Conservation (phyloP, 2,888 invertebrate genomes). For the Chorisops tibialis region DNA sequence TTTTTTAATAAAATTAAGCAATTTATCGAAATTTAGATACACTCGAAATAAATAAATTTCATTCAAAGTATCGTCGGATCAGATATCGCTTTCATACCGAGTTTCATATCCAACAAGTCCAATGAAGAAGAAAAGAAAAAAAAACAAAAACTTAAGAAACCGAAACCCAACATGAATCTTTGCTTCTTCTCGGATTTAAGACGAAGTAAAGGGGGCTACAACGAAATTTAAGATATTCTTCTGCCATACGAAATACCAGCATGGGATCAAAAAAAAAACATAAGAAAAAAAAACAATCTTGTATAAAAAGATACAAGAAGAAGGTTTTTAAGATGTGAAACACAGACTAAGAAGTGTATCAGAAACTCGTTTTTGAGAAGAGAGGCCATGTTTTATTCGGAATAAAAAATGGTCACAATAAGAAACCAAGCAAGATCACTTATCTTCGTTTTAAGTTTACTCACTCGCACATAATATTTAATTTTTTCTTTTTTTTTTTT, state of each 20-base stretch:
- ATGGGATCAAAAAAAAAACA: neutral
- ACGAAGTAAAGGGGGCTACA: conserved; percentile 6
- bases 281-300: neutral
- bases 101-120: neutral
- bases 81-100: conserved; percentile 11
- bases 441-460: neutral
- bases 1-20: conserved; percentile 48
- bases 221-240: neutral
- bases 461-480: conserved; percentile 2
- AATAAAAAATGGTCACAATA: conserved; percentile 13
- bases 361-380: conserved; percentile 15
- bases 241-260: too few relatives aligned
- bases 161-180: conserved; percentile 3
- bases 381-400: conserved; percentile 21
- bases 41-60: conserved; percentile 50
- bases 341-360: conserved; percentile 3
- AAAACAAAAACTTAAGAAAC: neutral
- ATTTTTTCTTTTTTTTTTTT: too few relatives aligned
- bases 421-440: conserved; percentile 5
- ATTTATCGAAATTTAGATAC: conserved; percentile 51
- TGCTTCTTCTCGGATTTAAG: conserved; percentile 18
- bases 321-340: conserved; percentile 10
- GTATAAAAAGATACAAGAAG: neutral
- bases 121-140: neutral
- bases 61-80: conserved; percentile 37